phyloP scores from a whole-genome alignment of 2,888 invertebrate genomes.

The Orthosia incerta region DNA sequence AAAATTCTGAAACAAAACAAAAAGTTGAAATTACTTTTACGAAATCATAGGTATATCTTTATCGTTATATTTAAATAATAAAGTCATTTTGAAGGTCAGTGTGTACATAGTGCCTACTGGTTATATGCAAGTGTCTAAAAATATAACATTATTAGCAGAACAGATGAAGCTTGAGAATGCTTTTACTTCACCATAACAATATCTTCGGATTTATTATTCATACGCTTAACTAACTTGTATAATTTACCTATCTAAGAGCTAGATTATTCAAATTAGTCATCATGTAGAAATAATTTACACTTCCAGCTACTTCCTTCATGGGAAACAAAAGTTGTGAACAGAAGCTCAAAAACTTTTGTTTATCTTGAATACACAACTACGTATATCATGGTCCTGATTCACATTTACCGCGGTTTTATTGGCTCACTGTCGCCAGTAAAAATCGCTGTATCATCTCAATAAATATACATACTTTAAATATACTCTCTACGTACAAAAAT shows the following conservation, averaged over 20 bases:
- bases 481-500: neutral
- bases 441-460: neutral
- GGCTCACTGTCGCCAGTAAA: neutral
- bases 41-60: neutral
- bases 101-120: neutral
- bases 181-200: neutral
- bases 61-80: neutral
- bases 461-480: neutral
- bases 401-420: neutral
- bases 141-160: neutral
- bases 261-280: neutral
- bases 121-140: no score
- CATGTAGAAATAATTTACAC: neutral
- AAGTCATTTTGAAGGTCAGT: slow-evolving; percentile 3
- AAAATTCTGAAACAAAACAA: slow-evolving; percentile 96
- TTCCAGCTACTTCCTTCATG: neutral
- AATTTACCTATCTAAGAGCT: neutral
- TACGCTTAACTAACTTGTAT: neutral
- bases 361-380: neutral
- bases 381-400: neutral
- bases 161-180: neutral
- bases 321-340: neutral
- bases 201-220: neutral
- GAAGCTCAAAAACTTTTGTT: neutral
- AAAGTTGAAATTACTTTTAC: slow-evolving; percentile 42